Base-by-base conservation (phyloP, 2,888 invertebrate genomes). In the Sarcophaga variegata region DNA sequence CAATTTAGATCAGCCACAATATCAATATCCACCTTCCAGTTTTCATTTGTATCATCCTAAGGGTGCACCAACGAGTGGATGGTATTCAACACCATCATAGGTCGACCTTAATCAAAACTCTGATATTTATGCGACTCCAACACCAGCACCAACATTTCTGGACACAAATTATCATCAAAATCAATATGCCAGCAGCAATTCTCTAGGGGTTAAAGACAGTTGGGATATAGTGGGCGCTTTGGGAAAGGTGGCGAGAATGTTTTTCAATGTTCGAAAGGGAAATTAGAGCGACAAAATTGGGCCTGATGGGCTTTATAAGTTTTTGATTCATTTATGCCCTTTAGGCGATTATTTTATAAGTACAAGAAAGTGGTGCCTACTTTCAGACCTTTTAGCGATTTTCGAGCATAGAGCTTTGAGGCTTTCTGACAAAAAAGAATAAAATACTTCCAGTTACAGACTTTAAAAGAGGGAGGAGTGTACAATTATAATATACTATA, bases 41-140 rank as follows among this genome's bases (percentile, higher is more conserved):
- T 98, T 98, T 93, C 98, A 98, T 94, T 94, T 98, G 64, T 98
- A 98, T 93, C 98, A 98, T 37, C 37, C 37, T 92, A 94, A 96
- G 96, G 91, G 95, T 93, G 90, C 95, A 84, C 95, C 96, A 81
- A 94, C 96, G 87, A 95, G 96, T 83, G 96, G 96, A 91, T 97
- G 97, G 97, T 97, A 97, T 92, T 95, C 96, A 82, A 94, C 96
- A 87, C 95, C 96, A 62, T 96, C 97, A 95, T 97, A 97, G 93
- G 92, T 90, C 89, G 88, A 89, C 76, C 81, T 88, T 79, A 83
- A 84, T 76, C 85, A 89, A 63, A 89, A 89, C 78, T 64, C 62
- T 12, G 80, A 84, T 8, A 47, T 83, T 20, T 83, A 66, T 62
- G 49, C 83, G 22, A 78, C 59, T 45, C 45, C 69, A n/a, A 22